A percentile compares a stretch with the other conserved stretches of the same genome.
Conservation (phyloP, 2,113 vertebrate genomes). For the Carassius gibelio region DNA sequence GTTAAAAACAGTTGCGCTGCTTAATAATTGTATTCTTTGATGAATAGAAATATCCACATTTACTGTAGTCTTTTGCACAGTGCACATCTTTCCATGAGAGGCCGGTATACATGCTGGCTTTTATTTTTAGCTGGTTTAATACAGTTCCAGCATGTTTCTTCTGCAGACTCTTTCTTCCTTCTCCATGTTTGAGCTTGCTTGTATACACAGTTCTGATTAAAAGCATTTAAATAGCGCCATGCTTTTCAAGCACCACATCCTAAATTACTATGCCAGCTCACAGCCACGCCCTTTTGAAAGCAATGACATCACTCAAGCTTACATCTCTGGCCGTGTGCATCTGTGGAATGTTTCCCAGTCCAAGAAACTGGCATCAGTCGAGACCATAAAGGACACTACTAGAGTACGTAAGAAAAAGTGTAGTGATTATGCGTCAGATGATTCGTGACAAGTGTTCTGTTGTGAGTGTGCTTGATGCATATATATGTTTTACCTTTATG, state of each 20-base stretch:
- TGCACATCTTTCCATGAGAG: not conserved
- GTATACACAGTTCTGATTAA: constrained; percentile 37
- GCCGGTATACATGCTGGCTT: not conserved
- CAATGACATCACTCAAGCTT: constrained; percentile 74
- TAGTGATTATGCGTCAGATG: constrained; percentile 24
- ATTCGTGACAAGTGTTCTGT: not conserved
- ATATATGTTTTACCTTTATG: constrained; percentile 12
- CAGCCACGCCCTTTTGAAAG: constrained; percentile 67
- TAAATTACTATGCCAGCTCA: constrained; percentile 64
- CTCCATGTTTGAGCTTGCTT: constrained; percentile 29
- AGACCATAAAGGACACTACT: constrained; percentile 70
- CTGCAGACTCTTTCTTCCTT: constrained; percentile 12
- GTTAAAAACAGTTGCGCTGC: not conserved
- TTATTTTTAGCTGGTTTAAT: not conserved
- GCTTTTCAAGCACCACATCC: constrained; percentile 23
- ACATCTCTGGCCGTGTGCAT: constrained; percentile 62
- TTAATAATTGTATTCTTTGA: not conserved
- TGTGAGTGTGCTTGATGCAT: not conserved
- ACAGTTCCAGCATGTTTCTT: not conserved
- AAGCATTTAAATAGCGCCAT: constrained; percentile 9
- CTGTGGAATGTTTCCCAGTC: constrained; percentile 65
- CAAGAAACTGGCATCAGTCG: constrained; percentile 55
- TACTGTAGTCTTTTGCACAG: not conserved
- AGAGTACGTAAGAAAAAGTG: not conserved
- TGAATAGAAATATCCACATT: no score